Conservation (phyloP, 2,113 vertebrate species). For the Neotragus pygmaeus region DNA sequence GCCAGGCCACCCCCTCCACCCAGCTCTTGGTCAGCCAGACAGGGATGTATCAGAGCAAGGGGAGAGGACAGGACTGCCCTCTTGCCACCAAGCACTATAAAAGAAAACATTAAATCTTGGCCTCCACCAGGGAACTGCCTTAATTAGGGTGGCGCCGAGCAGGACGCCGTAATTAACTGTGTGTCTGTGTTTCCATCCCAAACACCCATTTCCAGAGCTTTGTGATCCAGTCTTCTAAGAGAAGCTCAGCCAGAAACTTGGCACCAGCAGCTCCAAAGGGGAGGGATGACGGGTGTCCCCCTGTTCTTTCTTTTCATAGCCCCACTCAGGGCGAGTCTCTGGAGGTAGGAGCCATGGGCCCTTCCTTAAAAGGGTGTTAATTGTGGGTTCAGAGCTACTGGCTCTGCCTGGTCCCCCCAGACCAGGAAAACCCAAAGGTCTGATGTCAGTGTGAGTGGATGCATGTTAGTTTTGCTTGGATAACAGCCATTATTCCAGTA, state of each 20-base stretch:
- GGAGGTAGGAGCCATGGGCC: background rate
- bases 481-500: too few species aligned
- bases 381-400: background rate
- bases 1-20: background rate
- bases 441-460: background rate
- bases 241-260: constrained; percentile 68
- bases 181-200: constrained; percentile 81
- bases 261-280: constrained; percentile 46
- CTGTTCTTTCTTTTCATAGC: background rate
- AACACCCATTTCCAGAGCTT: constrained; percentile 77
- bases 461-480: background rate
- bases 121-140: constrained; percentile 73
- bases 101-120: constrained; percentile 80
- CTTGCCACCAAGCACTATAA: constrained; percentile 76
- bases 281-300: background rate
- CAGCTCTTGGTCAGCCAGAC: constrained; percentile 52
- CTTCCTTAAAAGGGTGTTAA: background rate
- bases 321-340: background rate
- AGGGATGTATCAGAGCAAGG: constrained; percentile 36
- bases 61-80: constrained; percentile 61
- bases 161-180: constrained; percentile 79
- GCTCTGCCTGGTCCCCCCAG: background rate
- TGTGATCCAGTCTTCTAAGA: constrained; percentile 77
- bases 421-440: background rate
- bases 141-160: constrained; percentile 83